Conservation (phyloP, 2,888 invertebrate genomes). For the Drosophila pseudotakahashii region DNA sequence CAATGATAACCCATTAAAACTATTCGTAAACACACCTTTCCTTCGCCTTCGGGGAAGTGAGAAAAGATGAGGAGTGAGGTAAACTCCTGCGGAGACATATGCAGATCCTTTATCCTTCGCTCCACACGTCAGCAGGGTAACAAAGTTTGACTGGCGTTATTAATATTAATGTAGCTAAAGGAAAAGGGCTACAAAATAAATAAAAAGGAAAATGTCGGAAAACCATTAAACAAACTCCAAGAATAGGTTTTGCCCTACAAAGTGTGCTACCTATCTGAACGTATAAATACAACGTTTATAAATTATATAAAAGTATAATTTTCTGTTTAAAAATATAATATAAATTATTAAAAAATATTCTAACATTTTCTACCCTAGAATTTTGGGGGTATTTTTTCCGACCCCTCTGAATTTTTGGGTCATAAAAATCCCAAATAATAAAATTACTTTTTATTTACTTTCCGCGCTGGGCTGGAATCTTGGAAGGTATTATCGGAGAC, state of each 20-base stretch:
- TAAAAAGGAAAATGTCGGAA: neutral
- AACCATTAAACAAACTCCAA: neutral
- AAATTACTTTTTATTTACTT: slow-evolving; percentile 76
- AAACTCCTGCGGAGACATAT: slow-evolving; percentile 45
- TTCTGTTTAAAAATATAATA: neutral
- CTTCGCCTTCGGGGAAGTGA: too few species aligned
- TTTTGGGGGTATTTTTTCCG: neutral
- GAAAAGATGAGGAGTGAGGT: slow-evolving; percentile 6
- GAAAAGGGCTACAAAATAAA: slow-evolving; percentile 39
- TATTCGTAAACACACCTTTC: slow-evolving; percentile 74
- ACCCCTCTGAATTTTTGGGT: neutral
- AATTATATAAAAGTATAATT: too few species aligned
- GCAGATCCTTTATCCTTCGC: slow-evolving; percentile 58
- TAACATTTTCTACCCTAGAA: neutral
- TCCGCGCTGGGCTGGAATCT: slow-evolving; percentile 50
- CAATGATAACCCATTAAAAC: slow-evolving; percentile 79
- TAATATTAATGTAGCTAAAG: slow-evolving; percentile 71
- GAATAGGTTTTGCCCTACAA: neutral
- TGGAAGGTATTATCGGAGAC: slow-evolving; percentile 74
- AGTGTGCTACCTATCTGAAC: neutral
- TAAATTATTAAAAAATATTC: too few species aligned
- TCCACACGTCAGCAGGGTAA: slow-evolving; percentile 58
- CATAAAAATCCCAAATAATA: slow-evolving; percentile 70
- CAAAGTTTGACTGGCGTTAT: slow-evolving; percentile 72
- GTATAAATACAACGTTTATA: too few species aligned